These are phyloP conservation scores for Margaritifera margaritifera DNA, from an alignment of 2,888 invertebrate genomes.

Conservation along the genomic window DNA sequence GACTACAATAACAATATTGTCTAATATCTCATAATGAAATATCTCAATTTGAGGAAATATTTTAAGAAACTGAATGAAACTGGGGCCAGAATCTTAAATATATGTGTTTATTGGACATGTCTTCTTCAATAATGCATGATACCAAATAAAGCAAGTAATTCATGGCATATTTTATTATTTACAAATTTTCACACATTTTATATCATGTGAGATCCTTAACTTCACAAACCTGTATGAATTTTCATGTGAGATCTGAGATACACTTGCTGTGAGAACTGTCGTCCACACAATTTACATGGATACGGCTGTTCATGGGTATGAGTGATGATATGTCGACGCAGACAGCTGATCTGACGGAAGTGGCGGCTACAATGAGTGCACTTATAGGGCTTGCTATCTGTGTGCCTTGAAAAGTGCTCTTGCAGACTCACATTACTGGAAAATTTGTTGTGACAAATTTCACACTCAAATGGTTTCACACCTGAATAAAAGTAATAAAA, in stretches of 20 bases:
- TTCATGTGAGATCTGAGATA: conserved; percentile 69
- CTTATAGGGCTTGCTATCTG: conserved; percentile 53
- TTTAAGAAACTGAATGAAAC: no score
- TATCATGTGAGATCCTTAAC: neutral
- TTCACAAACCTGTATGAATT: conserved; percentile 60
- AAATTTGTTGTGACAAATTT: conserved; percentile 62
- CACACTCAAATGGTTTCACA: conserved; percentile 67
- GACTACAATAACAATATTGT: no score
- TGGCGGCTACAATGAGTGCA: conserved; percentile 58
- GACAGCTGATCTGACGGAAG: conserved; percentile 67
- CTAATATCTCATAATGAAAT: no score
- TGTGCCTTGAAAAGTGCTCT: conserved; percentile 65
- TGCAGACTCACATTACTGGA: conserved; percentile 65
- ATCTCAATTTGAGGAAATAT: no score
- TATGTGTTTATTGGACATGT: no score
- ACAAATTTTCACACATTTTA: neutral
- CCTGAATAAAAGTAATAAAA: conserved; percentile 46
- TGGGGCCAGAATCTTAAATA: no score
- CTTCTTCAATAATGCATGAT: no score
- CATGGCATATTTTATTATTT: no score
- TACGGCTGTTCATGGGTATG: conserved; percentile 60
- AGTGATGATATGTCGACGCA: conserved; percentile 62
- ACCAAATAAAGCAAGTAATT: no score
- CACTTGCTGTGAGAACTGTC: conserved; percentile 62
- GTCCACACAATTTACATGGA: conserved; percentile 57